These are phyloP conservation scores for Lasiurus cinereus DNA, from an alignment of 2,113 vertebrate species.

Conservation along the genomic window DNA sequence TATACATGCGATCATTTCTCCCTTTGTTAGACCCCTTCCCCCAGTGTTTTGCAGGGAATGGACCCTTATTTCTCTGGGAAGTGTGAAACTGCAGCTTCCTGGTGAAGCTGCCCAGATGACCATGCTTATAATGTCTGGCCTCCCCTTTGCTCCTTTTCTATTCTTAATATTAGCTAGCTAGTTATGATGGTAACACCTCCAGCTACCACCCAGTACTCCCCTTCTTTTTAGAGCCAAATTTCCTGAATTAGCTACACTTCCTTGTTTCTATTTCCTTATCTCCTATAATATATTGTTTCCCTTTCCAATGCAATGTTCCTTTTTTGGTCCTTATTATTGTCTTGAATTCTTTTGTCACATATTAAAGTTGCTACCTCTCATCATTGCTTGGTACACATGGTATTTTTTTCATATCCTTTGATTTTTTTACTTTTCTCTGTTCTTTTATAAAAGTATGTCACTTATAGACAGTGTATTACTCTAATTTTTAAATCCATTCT, in stretches of 20 bases:
- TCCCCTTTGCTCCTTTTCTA: too few relatives aligned
- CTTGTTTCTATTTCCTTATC: background rate
- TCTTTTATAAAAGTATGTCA: background rate
- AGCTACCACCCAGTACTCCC: background rate
- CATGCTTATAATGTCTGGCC: too few relatives aligned
- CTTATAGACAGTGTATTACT: background rate
- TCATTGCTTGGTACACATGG: background rate
- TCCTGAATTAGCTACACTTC: background rate
- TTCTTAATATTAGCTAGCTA: too few relatives aligned
- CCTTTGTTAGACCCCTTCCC: too few relatives aligned
- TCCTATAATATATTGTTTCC: background rate
- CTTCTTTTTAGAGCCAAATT: background rate
- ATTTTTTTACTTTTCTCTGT: slow-evolving; percentile 1
- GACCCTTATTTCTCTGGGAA: too few relatives aligned
- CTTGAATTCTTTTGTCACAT: slow-evolving; percentile 11
- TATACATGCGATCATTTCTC: too few relatives aligned
- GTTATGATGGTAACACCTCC: too few relatives aligned
- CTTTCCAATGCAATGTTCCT: background rate
- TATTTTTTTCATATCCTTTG: background rate
- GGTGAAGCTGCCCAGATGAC: too few relatives aligned
- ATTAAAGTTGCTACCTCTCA: slow-evolving; percentile 15
- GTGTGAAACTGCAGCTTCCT: too few relatives aligned
- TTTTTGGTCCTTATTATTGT: background rate
- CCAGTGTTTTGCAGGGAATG: too few relatives aligned
- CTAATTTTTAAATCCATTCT: slow-evolving; percentile 43